Evolutionary conservation across 2,113 vertebrate species (phyloP).

Genomic region (Podocnemis expansa): DNA sequence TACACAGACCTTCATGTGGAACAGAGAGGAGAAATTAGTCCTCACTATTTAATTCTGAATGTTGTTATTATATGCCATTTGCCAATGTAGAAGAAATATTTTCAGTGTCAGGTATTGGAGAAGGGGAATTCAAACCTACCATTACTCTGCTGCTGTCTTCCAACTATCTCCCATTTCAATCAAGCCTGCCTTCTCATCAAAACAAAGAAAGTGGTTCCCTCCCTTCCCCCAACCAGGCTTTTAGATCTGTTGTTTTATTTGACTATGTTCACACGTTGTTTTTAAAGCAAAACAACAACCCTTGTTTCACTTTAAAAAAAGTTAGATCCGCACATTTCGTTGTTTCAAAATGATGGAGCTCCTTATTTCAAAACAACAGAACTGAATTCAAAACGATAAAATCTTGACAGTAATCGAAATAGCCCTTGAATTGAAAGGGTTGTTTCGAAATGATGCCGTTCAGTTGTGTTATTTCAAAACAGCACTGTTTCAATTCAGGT

Average conservation of each 20-base stretch:
- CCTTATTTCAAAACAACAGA: too few relatives aligned
- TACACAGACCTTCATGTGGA: background rate
- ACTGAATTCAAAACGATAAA: too few relatives aligned
- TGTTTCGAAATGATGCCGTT: too few relatives aligned
- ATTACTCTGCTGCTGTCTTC: background rate
- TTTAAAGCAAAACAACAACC: too few relatives aligned
- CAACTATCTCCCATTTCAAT: background rate
- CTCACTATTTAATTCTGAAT: background rate
- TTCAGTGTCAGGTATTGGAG: background rate
- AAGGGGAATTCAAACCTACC: background rate
- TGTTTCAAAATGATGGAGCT: too few relatives aligned
- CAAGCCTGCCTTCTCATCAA: background rate
- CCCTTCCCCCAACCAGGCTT: background rate
- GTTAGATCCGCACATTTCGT: too few relatives aligned
- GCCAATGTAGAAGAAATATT: background rate
- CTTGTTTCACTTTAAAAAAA: too few relatives aligned
- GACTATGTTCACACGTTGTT: too few relatives aligned
- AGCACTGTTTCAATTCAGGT: too few relatives aligned
- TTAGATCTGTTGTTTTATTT: background rate
- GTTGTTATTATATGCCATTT: background rate
- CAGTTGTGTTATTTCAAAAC: too few relatives aligned
- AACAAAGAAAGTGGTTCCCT: background rate
- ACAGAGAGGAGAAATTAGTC: background rate
- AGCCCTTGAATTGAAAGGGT: too few relatives aligned
- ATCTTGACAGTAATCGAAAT: too few relatives aligned